phyloP scores from a whole-genome alignment of 2,888 invertebrate genomes.

The Pollenia labialis region DNA sequence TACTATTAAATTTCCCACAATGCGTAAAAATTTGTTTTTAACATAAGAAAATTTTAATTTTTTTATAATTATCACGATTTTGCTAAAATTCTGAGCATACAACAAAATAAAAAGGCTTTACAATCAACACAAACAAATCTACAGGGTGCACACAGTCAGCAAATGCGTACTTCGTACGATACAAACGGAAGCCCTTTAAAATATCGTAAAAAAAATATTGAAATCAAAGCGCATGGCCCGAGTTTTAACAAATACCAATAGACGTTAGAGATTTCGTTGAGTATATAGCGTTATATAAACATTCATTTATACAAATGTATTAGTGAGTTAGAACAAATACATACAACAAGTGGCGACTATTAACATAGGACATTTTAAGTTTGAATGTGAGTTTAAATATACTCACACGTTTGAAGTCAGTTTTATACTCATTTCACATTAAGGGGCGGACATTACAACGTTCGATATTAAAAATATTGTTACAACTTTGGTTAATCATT shows the following conservation, averaged over 20 bases:
- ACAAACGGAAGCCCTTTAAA: conserved; percentile 73
- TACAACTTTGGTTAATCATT: conserved; percentile 35
- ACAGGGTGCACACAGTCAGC: conserved; percentile 26
- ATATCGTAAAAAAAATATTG: conserved; percentile 54
- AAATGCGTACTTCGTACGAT: conserved; percentile 53
- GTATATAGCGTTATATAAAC: conserved; percentile 41
- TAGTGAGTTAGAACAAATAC: neutral
- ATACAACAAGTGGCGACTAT: neutral
- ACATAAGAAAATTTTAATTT: too few relatives aligned
- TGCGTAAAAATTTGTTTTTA: too few relatives aligned
- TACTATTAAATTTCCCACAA: too few relatives aligned
- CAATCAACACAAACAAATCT: neutral
- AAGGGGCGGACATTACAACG: conserved; percentile 67
- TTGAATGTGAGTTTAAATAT: neutral
- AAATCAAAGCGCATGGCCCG: conserved; percentile 56
- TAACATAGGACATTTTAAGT: neutral
- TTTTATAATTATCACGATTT: too few relatives aligned
- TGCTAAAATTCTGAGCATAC: neutral
- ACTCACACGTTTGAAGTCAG: neutral
- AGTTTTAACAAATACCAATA: conserved; percentile 66
- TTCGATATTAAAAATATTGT: conserved; percentile 26
- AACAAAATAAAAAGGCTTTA: conserved; percentile 26
- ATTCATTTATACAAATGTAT: neutral
- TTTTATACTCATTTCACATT: neutral
- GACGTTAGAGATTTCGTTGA: conserved; percentile 47